Evolutionary conservation across 2,797 vertebrate species (phyloP), one percentile per base, ranked within the genome.

Genomic region (Miichthys miiuy): DNA sequence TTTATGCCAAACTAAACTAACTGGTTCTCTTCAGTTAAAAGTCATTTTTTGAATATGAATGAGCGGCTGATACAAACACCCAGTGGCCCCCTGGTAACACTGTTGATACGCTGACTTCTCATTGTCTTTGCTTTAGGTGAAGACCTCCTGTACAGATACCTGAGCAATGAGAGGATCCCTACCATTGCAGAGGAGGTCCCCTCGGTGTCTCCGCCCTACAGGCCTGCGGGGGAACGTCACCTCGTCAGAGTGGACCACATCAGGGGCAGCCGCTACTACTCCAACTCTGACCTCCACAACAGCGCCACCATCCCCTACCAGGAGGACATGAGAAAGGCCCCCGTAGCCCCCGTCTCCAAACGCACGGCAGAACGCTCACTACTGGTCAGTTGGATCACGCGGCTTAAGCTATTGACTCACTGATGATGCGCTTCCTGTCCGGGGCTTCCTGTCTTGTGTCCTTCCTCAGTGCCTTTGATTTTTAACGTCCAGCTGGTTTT

Each of bases 341-440:
- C 95, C 0, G 75, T 94, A 0, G 89, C 91, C 67, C 85, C 96
- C 0, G 83, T 90, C 61, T 87, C 95, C 82, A 97, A 97, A 92
- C 94, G 95, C 41, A 90, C 96, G 0, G 75, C 97, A n/a, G 97
- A 98, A 77, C 96, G 96, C 44, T 98, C 97, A 1, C 92, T 98
- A 92, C 93, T 97, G 93, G 96, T 97, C 95, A 98, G 96, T 94
- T 98, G 96, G 97, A 95, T 98, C 85, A 96, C 96, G 0, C 96
- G 96, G 90, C 97, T 98, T 94, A 98, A 98, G 89, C 85, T 97
- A 85, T 96, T 98, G 95, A 97, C 97, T 96, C 97, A 97, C 57
- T 98, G 96, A 98, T 93, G 92, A 94, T 92, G 18, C 89, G 71
- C 84, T 90, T 90, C 84, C 88, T 85, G 73, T 86, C 83, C 84